Conservation (phyloP, 1,140 invertebrate genomes). For the Cyclina sinensis region DNA sequence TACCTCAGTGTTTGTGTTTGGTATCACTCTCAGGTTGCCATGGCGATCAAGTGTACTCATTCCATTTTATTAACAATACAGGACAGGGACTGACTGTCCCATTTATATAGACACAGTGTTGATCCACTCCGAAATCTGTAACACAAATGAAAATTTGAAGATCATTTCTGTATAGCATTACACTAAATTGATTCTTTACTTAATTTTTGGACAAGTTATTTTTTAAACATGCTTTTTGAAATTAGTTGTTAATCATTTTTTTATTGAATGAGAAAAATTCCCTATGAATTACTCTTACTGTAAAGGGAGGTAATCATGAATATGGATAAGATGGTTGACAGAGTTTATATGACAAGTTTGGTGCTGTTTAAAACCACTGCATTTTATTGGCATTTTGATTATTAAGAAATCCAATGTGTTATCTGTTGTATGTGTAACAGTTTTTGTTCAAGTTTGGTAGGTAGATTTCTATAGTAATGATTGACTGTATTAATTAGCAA, state of each 20-base stretch:
- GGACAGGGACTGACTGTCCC: background rate
- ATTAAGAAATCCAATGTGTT: background rate
- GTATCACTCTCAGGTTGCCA: conserved; percentile 28
- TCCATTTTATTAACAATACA: background rate
- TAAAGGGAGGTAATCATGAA: background rate
- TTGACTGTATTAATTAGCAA: background rate
- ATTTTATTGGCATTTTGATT: conserved; percentile 5
- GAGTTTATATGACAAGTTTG: background rate
- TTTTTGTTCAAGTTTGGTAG: background rate
- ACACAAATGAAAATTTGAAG: background rate
- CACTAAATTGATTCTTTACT: too few relatives aligned
- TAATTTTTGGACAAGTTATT: too few relatives aligned
- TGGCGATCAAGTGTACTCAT: conserved; percentile 29
- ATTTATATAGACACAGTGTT: background rate
- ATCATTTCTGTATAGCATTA: background rate
- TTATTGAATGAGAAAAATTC: too few relatives aligned
- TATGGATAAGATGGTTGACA: too few relatives aligned
- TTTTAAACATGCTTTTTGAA: too few relatives aligned
- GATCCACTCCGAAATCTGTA: background rate
- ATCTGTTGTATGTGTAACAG: background rate
- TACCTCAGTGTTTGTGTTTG: conserved; percentile 3
- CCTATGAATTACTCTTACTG: too few relatives aligned
- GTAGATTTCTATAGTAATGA: background rate
- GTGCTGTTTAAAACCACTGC: background rate
- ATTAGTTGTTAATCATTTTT: too few relatives aligned